Evolutionary conservation across 1,140 invertebrate species (phyloP), one percentile per base, ranked within the genome.

Genomic region (Drosophila tani): DNA sequence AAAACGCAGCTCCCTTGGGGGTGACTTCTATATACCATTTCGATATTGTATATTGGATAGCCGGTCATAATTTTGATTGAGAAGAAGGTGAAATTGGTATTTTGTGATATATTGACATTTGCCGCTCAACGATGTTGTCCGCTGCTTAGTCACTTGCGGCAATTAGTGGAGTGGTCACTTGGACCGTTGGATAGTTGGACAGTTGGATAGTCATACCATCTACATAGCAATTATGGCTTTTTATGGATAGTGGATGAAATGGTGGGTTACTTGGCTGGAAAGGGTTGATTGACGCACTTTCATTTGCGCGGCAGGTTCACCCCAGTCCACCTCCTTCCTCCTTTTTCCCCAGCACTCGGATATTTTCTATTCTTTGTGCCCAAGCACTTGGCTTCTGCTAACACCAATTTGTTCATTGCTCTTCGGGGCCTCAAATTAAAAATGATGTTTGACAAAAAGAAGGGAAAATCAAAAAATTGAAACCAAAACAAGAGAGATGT

Each of bases 31-130:
- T 51, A 50, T 46, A 19, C 43, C n/a, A 11, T 49, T 49, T 66
- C 63, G 40, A 66, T 66, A 66, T 57, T 38, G 46, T 78, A 43
- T 59, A 64, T 82, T 45, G 67, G 49, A 75, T 67, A 70, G 70
- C 65, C 82, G 86, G 87, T 84, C 88, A 91, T 91, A 91, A 91
- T 87, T 91, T 91, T 91, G 87, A 91, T 91, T 91, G 87, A 91
- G 87, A 78, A 86, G 58, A 75, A 87, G 65, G 75, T 86, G 69
- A 90, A 90, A 88, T 88, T 90, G 85, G 85, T 90, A 82, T 90
- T 88, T 88, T 88, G 75, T 90, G 85, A 90, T 90, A 90, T 90
- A 90, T 90, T 90, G 86, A 90, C 85, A 85, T 82, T 56, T 63
- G 75, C 62, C 79, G 71, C 82, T 87, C 64, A 87, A 82, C 80